A percentile compares a stretch with the other conserved stretches of the same genome.
These are phyloP conservation scores for Laodelphax striatellus DNA, from an alignment of 1,140 invertebrate genomes.

Conservation along the genomic window DNA sequence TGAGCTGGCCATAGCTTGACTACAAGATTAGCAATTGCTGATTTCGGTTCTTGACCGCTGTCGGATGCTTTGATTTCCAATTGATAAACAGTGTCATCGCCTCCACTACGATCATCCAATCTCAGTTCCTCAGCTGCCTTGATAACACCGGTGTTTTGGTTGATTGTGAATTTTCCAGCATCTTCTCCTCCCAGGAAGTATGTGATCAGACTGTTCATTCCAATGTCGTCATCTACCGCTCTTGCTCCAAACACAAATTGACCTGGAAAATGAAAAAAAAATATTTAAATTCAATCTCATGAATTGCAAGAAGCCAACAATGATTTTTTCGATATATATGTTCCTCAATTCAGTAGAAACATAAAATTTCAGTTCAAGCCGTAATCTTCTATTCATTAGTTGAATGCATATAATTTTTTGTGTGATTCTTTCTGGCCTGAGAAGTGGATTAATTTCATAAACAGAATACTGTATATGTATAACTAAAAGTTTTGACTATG, in stretches of 20 bases:
- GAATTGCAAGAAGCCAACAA: too few species aligned
- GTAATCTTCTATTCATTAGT: too few species aligned
- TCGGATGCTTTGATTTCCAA: slow-evolving; percentile 62
- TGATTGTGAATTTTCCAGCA: slow-evolving; percentile 60
- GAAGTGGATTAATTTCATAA: too few species aligned
- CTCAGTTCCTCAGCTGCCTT: slow-evolving; percentile 45
- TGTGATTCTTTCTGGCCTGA: too few species aligned
- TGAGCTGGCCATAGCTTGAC: slow-evolving; percentile 57
- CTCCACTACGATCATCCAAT: slow-evolving; percentile 19
- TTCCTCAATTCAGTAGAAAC: too few species aligned
- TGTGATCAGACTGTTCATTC: slow-evolving; percentile 61
- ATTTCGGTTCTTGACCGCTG: slow-evolving; percentile 46
- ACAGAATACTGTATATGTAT: too few species aligned
- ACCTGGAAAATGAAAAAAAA: slow-evolving; percentile 27
- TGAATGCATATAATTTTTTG: too few species aligned
- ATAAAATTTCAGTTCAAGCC: too few species aligned
- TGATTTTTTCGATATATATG: too few species aligned
- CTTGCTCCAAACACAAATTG: slow-evolving; percentile 80
- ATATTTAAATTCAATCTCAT: too few species aligned
- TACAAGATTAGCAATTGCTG: slow-evolving; percentile 52
- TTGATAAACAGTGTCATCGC: slow-evolving; percentile 46
- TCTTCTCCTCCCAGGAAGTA: slow-evolving; percentile 71
- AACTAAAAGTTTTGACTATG: too few species aligned
- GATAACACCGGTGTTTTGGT: slow-evolving; percentile 69
- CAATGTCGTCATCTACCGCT: slow-evolving; percentile 68